Evolutionary conservation across 2,797 vertebrate species (phyloP), one percentile per base, ranked within the genome.

Genomic region (Rhinophrynus dorsalis): DNA sequence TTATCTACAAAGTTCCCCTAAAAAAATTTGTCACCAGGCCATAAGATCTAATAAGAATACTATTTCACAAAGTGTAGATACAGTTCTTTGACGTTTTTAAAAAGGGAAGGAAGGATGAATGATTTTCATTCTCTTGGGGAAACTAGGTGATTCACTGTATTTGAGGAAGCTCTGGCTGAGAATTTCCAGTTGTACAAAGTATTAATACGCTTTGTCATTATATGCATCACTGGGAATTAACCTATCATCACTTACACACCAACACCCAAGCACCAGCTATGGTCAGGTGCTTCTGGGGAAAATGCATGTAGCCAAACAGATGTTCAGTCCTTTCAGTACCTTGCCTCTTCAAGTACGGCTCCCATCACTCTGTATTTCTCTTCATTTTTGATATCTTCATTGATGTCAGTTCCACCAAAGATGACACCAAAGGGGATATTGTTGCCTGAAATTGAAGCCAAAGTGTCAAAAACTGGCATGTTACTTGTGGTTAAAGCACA

Each of bases 381-480:
- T 54, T 82, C 82, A 58, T 91, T 90, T 78, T 88, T 94, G 55
- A 89, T 74, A n/a, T 99, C 96, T 89, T 99, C 96, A 75, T 99
- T 99, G 70, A 99, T 76, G 75, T 98, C 97, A 0, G 97, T 99
- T 76, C 97, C 97, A 2, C 97, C 97, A 79, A 98, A 98, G 81
- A 98, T 88, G 59, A 96, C 78, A 0, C 95, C 96, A 57, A 94
- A 98, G 17, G 96, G 96, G 44, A 95, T 76, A 10, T 77, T 75
- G 23, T 80, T 83, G 27, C 93, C 97, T 99, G 81, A 57, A 79
- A 77, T 63, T 4, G 26, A 26, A 11, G 17, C 23, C 0, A 7
- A 21, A 45, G 15, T n/a, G n/a, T 6, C 38, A 3, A 6, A 11
- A 40, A 42, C n/a, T n/a, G n/a, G n/a, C n/a, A n/a, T n/a, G n/a